Evolutionary conservation across 2,888 invertebrate species (phyloP).

Genomic region (Nephrotoma flavescens): DNA sequence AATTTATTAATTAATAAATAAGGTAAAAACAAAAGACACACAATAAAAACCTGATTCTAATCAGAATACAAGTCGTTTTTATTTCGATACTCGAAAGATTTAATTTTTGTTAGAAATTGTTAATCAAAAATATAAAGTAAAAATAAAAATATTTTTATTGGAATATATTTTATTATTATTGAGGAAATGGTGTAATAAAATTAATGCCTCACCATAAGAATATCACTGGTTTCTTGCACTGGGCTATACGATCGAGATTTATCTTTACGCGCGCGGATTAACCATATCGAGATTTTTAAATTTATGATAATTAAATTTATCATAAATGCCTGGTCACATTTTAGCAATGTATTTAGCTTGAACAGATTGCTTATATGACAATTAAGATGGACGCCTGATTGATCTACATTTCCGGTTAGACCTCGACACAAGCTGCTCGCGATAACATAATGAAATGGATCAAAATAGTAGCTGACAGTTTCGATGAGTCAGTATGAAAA

Average conservation of each 20-base stretch:
- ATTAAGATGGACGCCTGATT: too few relatives aligned
- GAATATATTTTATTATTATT: background rate
- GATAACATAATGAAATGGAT: too few relatives aligned
- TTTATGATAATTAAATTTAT: too few relatives aligned
- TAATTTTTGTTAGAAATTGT: background rate
- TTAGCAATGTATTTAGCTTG: too few relatives aligned
- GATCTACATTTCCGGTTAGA: too few relatives aligned
- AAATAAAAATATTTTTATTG: background rate
- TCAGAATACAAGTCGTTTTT: background rate
- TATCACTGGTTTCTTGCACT: background rate
- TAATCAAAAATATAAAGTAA: background rate
- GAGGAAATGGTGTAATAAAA: background rate
- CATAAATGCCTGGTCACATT: too few relatives aligned
- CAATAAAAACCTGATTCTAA: background rate
- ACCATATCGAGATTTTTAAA: too few relatives aligned
- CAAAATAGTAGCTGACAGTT: too few relatives aligned
- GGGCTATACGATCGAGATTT: background rate
- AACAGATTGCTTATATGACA: too few relatives aligned
- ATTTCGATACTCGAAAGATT: background rate
- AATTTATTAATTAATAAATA: background rate
- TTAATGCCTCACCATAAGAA: background rate
- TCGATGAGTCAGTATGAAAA: too few relatives aligned
- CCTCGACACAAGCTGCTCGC: too few relatives aligned
- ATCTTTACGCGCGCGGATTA: too few relatives aligned
- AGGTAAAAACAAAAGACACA: background rate